Evolutionary conservation across 2,888 invertebrate genomes (phyloP).

Genomic region (Empis livida): DNA sequence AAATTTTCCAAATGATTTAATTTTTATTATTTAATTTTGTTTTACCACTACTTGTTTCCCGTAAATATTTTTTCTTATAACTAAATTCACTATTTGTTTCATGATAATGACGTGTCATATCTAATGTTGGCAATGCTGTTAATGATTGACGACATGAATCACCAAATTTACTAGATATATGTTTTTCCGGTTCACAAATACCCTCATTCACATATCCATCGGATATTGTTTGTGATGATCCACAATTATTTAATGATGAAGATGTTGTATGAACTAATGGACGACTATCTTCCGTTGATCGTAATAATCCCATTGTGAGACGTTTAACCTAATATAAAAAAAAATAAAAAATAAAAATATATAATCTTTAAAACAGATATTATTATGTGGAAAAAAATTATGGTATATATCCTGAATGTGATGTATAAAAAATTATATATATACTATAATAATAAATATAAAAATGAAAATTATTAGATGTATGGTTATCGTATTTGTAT

Average conservation of each 20-base stretch:
- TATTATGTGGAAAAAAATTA: neutral
- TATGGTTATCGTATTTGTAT: no score
- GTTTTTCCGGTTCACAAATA: constrained; percentile 49
- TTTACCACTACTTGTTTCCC: constrained; percentile 36
- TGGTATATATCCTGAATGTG: neutral
- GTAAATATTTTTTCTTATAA: constrained; percentile 31
- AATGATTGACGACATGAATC: constrained; percentile 36
- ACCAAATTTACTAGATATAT: constrained; percentile 35
- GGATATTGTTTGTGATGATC: constrained; percentile 55
- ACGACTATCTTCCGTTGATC: constrained; percentile 57
- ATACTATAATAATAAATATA: neutral
- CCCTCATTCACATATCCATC: constrained; percentile 73
- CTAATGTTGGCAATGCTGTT: constrained; percentile 28
- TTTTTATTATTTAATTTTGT: neutral
- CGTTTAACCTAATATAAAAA: constrained; percentile 45
- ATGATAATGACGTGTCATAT: constrained; percentile 26
- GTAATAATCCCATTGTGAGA: constrained; percentile 61
- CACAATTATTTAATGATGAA: constrained; percentile 44
- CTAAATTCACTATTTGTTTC: constrained; percentile 27
- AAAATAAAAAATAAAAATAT: constrained; percentile 4
- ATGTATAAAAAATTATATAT: neutral
- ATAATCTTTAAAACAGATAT: neutral
- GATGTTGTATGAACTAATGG: constrained; percentile 57
- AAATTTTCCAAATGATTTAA: neutral
- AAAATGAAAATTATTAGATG: neutral